Conservation (phyloP, 2,797 vertebrate genomes). For the Rhinella marina region DNA sequence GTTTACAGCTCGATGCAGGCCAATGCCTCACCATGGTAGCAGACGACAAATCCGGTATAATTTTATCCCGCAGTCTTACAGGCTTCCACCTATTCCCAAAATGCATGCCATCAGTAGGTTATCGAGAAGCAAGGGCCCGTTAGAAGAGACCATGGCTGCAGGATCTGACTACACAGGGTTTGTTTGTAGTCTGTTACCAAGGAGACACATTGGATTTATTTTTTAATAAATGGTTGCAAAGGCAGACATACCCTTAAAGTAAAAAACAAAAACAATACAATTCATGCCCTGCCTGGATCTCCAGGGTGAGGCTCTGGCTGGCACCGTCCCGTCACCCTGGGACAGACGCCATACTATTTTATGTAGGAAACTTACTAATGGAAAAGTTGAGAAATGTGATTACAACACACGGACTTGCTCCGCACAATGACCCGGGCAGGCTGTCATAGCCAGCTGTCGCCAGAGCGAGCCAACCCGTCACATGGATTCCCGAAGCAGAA, state of each 20-base stretch:
- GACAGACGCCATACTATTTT: background rate
- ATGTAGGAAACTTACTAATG: background rate
- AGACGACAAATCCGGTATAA: too few relatives aligned
- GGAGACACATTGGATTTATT: too few relatives aligned
- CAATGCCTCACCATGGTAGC: too few relatives aligned
- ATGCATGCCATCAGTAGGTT: too few relatives aligned
- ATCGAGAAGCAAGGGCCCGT: too few relatives aligned
- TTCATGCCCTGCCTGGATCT: background rate
- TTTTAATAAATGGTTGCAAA: too few relatives aligned
- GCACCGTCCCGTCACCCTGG: background rate
- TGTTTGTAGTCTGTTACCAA: background rate
- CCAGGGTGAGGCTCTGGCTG: background rate
- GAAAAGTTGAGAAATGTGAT: conserved; percentile 2
- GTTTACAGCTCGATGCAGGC: too few relatives aligned
- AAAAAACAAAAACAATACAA: background rate
- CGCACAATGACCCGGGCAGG: background rate
- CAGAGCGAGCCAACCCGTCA: background rate
- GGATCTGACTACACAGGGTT: background rate
- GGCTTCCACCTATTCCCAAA: too few relatives aligned
- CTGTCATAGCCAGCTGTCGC: background rate
- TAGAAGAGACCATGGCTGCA: too few relatives aligned
- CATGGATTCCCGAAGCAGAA: background rate
- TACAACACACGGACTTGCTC: background rate
- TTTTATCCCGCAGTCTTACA: too few relatives aligned
- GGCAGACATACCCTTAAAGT: background rate